Evolutionary conservation across 2,797 vertebrate species (phyloP).

Genomic region (Rhinoraja longicauda): DNA sequence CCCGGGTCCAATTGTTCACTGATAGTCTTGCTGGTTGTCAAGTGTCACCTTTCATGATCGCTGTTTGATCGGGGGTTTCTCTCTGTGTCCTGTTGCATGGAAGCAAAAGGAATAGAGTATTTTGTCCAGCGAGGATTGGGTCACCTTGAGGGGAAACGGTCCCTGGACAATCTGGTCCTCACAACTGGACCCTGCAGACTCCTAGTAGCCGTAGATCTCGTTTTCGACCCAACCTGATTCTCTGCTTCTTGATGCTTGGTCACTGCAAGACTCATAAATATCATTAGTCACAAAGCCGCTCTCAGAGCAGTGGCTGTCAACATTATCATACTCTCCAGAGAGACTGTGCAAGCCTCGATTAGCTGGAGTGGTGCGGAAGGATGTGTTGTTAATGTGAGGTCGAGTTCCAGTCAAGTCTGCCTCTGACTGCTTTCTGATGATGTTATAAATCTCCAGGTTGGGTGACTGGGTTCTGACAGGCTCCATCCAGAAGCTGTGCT

Average conservation of each 20-base stretch:
- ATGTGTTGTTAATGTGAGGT: constrained; percentile 65
- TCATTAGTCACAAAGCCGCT: constrained; percentile 89
- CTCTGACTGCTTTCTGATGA: constrained; percentile 66
- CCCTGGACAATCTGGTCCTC: neutral
- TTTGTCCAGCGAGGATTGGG: neutral
- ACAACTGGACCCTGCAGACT: neutral
- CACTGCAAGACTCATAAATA: constrained; percentile 76
- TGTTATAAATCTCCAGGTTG: constrained; percentile 65
- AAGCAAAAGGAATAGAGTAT: neutral
- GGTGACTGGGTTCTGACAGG: constrained; percentile 54
- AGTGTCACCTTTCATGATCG: neutral
- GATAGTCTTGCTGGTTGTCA: neutral
- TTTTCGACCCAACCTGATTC: constrained; percentile 82
- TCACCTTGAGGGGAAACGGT: no score
- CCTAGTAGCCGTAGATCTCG: constrained; percentile 64
- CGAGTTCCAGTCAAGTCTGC: constrained; percentile 61
- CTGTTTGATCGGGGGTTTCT: neutral
- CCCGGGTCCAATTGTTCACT: neutral
- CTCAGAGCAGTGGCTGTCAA: constrained; percentile 54
- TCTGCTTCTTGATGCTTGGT: constrained; percentile 61
- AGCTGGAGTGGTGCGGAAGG: constrained; percentile 53
- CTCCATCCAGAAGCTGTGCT: constrained; percentile 59
- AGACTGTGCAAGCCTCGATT: constrained; percentile 47
- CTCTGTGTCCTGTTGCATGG: no score
- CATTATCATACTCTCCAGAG: constrained; percentile 66